Conservation (phyloP, 2,888 invertebrate species). For the Julus scanicus region DNA sequence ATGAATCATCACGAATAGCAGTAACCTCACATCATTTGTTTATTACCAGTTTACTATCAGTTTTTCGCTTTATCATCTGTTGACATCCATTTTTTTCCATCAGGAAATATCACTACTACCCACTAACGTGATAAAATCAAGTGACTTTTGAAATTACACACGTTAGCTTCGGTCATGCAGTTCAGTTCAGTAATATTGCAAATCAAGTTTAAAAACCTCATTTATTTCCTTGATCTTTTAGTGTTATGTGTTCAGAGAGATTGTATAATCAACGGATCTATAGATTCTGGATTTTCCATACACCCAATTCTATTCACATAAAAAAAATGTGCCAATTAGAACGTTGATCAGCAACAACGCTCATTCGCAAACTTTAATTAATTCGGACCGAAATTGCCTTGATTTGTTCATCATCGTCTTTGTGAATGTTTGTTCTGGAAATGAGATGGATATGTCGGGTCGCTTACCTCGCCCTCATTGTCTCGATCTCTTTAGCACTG, state of each 20-base stretch:
- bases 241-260: background rate
- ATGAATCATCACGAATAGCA: too few relatives aligned
- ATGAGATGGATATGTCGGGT: background rate
- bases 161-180: too few relatives aligned
- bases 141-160: too few relatives aligned
- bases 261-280: background rate
- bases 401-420: background rate
- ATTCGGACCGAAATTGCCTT: background rate
- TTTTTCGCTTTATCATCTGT: too few relatives aligned
- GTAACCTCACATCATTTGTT: too few relatives aligned
- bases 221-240: too few relatives aligned
- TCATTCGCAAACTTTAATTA: background rate
- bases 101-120: too few relatives aligned
- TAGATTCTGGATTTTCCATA: background rate
- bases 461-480: background rate
- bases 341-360: background rate
- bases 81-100: too few relatives aligned
- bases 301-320: background rate
- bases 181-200: too few relatives aligned
- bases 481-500: constrained; percentile 20
- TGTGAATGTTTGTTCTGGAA: background rate
- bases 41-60: too few relatives aligned
- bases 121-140: too few relatives aligned
- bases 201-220: too few relatives aligned
- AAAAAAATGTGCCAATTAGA: background rate